Percentiles rank a stretch among this genome's conserved stretches.
phyloP scores from a whole-genome alignment of 2,113 vertebrate species.

The Ramphastos sulfuratus region DNA sequence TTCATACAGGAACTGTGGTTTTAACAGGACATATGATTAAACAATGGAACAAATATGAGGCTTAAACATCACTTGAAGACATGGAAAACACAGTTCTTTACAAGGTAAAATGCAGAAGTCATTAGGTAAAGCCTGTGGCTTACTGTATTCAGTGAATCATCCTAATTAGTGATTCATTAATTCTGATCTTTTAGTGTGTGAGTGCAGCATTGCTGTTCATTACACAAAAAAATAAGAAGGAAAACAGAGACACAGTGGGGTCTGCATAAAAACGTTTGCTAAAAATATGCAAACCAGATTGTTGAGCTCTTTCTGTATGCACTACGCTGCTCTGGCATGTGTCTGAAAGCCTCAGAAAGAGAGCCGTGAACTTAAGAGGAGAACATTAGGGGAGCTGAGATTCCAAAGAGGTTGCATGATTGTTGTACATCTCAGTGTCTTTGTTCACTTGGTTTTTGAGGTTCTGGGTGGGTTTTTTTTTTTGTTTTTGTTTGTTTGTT shows the following conservation, averaged over 20 bases:
- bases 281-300: not conserved
- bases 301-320: not conserved
- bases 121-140: not conserved
- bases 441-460: not conserved
- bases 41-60: not conserved
- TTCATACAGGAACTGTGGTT: not conserved
- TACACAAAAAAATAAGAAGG: not conserved
- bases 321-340: not conserved
- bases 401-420: not conserved
- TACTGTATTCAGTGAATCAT: not conserved
- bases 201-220: not conserved
- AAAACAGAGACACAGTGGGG: not conserved
- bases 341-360: not conserved
- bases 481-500: too few relatives aligned
- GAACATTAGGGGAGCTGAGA: not conserved
- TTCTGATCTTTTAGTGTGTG: not conserved
- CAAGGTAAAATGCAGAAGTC: not conserved
- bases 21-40: not conserved
- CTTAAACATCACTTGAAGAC: not conserved
- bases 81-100: not conserved
- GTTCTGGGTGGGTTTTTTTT: not conserved
- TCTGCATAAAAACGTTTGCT: not conserved
- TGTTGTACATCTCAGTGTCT: not conserved
- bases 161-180: not conserved
- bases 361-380: not conserved